Conservation (phyloP, 2,888 invertebrate genomes). For the Octodonta nipae region DNA sequence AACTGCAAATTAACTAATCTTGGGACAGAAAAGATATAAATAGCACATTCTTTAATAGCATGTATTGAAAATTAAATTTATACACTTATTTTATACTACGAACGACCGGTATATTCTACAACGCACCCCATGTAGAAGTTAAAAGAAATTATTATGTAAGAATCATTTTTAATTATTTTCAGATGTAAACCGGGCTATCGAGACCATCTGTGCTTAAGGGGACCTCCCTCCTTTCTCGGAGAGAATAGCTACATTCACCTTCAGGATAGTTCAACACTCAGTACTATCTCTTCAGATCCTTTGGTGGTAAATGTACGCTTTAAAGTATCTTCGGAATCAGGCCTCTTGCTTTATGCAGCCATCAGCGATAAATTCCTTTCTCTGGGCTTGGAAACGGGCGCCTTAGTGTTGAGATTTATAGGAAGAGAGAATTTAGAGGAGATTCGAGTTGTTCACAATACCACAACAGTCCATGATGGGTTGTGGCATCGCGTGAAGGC, state of each 20-base stretch:
- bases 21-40: no score
- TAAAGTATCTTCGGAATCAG: slow-evolving; percentile 54
- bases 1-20: no score
- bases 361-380: slow-evolving; percentile 68
- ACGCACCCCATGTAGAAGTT: no score
- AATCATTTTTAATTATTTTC: slow-evolving; percentile 4
- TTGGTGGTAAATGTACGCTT: slow-evolving; percentile 81
- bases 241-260: slow-evolving; percentile 77
- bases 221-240: slow-evolving; percentile 68
- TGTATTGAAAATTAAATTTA: no score
- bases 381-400: slow-evolving; percentile 68
- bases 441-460: slow-evolving; percentile 70
- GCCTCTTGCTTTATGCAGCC: slow-evolving; percentile 77
- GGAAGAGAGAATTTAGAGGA: slow-evolving; percentile 76
- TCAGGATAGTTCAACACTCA: slow-evolving; percentile 73
- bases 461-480: slow-evolving; percentile 77
- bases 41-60: no score
- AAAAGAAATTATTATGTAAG: no score
- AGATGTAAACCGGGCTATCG: slow-evolving; percentile 47
- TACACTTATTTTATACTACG: no score
- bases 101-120: no score
- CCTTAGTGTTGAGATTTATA: slow-evolving; percentile 65
- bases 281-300: slow-evolving; percentile 69
- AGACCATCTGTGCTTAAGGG: slow-evolving; percentile 38
- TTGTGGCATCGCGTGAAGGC: slow-evolving; percentile 69